These are phyloP conservation scores for Lamproptera curius DNA, from an alignment of 2,888 invertebrate species.

Conservation along the genomic window DNA sequence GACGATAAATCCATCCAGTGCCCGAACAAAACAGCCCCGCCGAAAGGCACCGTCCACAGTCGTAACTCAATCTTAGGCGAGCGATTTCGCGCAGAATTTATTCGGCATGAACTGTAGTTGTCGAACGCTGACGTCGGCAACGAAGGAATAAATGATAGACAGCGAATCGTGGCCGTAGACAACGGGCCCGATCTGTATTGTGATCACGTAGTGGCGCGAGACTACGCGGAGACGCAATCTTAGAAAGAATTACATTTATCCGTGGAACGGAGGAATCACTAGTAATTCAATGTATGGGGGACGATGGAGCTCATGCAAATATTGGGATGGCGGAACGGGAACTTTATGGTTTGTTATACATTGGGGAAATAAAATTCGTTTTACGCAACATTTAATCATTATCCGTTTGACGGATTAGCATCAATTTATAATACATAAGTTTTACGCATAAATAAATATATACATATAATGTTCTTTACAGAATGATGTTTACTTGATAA, in stretches of 20 bases:
- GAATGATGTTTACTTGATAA: no score
- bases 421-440: no score
- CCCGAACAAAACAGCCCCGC: conserved; percentile 49
- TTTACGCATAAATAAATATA: no score
- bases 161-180: conserved; percentile 62
- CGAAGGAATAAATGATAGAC: conserved; percentile 71
- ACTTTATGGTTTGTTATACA: no score
- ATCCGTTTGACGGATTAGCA: no score
- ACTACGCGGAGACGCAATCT: conserved; percentile 66
- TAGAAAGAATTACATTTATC: conserved; percentile 74
- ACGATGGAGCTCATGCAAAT: conserved; percentile 49
- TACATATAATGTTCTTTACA: no score
- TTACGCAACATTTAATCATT: no score
- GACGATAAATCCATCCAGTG: conserved; percentile 58
- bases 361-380: no score
- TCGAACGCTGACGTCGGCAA: conserved; percentile 72
- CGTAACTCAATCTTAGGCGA: conserved; percentile 65
- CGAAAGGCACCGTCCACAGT: conserved; percentile 56
- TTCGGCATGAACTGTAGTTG: conserved; percentile 72
- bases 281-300: conserved; percentile 67
- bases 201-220: conserved; percentile 66
- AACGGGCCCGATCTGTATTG: conserved; percentile 55
- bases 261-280: conserved; percentile 65
- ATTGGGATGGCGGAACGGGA: conserved; percentile 6
- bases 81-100: conserved; percentile 71